Base-by-base conservation (phyloP, 2,113 vertebrate genomes). In the Phyllostomus discolor region DNA sequence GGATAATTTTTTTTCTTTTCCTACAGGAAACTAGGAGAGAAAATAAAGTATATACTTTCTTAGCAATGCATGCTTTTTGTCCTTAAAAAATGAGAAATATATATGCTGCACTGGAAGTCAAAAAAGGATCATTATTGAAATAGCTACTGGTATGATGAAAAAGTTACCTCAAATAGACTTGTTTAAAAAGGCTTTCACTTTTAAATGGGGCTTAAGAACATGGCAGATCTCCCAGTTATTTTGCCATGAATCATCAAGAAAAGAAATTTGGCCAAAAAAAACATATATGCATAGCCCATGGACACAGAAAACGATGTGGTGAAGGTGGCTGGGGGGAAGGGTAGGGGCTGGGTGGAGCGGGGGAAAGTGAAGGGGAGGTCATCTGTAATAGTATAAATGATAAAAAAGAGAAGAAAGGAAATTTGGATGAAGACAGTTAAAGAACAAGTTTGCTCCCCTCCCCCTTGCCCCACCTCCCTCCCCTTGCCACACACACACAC, bases 171-270 rank as follows among this genome's bases (percentile, higher is more conserved):
- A 86, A 91, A 94, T 95, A 59, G 41, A 72, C 59, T 81, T 79
- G 62, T 83, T 96, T 88, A 75, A 10, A 10, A 96, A 97, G 5
- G 28, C 54, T 94, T 92, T 86, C 57, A 81, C 54, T 91, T 94
- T 94, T 67, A 96, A 93, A 33, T 79, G 38, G 69, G 15, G 6
- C 62, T 94, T 88, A 88, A 96, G 48, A 82, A 19, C 33, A 88
- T 59, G 59, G 7, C 33, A 95, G 83, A 89, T 86, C 28, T 59
- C n/a, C 28, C 38, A 89, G 11, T 64, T 95, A 22, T 95, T 82
- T 95, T 93, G 66, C 8, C n/a, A 95, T n/a, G 54, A 97, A 73
- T 81, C 66, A 20, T 54, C 46, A 72, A 76, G 10, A 80, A 85
- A 86, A 72, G 35, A 95, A 86, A 75, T 48, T 75, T 33, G 28